Evolutionary conservation across 2,888 invertebrate genomes (phyloP).

Genomic region (Chrysina gloriosa): DNA sequence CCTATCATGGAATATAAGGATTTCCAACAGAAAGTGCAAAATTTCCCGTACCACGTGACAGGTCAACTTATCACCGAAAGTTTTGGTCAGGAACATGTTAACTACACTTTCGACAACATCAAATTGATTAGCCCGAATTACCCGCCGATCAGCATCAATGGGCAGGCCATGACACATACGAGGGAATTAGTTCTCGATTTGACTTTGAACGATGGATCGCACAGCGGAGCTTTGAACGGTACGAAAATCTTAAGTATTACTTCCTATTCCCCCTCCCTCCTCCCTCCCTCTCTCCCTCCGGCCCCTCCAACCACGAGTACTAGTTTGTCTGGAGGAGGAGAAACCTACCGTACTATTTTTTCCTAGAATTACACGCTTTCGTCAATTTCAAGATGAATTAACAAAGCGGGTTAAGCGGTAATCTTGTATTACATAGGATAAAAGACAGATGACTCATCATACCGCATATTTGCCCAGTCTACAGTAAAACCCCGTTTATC

Average conservation of each 20-base stretch:
- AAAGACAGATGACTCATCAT: too few species aligned
- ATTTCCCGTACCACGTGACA: slow-evolving; percentile 67
- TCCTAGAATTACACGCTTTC: too few species aligned
- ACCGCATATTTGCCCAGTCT: too few species aligned
- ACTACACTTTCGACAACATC: slow-evolving; percentile 72
- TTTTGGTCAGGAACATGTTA: slow-evolving; percentile 59
- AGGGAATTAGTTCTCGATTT: slow-evolving; percentile 66
- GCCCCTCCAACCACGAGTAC: too few species aligned
- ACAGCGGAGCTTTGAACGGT: slow-evolving; percentile 65
- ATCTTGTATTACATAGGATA: too few species aligned
- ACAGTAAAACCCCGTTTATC: too few species aligned
- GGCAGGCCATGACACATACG: slow-evolving; percentile 64
- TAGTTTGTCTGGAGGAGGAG: too few species aligned
- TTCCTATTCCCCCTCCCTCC: too few species aligned
- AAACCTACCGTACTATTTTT: too few species aligned
- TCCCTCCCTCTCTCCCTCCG: too few species aligned
- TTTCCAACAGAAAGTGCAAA: slow-evolving; percentile 67
- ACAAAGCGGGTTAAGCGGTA: too few species aligned
- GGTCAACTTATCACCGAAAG: slow-evolving; percentile 66
- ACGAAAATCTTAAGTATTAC: slow-evolving; percentile 41
- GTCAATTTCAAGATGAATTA: too few species aligned
- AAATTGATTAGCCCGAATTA: slow-evolving; percentile 64
- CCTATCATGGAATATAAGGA: slow-evolving; percentile 76
- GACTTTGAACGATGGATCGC: slow-evolving; percentile 66
- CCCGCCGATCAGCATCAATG: slow-evolving; percentile 67